Conservation (phyloP, 2,888 invertebrate genomes). For the Acleris literana region DNA sequence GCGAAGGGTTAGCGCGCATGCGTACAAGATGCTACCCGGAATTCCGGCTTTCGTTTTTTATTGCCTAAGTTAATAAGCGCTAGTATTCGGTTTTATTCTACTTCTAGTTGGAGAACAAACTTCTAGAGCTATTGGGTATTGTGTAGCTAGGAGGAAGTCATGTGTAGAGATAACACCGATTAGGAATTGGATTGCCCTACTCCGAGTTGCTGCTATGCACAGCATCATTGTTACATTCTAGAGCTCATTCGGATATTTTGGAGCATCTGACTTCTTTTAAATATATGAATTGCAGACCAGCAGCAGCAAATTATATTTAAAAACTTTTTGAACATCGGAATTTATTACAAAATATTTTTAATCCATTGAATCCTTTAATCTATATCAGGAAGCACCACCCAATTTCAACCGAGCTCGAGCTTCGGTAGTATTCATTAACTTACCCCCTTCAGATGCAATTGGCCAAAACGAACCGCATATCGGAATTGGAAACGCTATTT, state of each 20-base stretch:
- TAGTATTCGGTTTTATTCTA: too few species aligned
- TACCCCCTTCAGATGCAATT: conserved; percentile 28
- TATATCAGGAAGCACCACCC: conserved; percentile 21
- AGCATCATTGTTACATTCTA: too few species aligned
- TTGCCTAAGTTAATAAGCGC: not conserved
- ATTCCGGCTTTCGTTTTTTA: conserved; percentile 23
- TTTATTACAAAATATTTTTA: not conserved
- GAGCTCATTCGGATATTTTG: too few species aligned
- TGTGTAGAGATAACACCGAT: too few species aligned
- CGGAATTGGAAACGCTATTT: conserved; percentile 31
- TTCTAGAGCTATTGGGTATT: too few species aligned
- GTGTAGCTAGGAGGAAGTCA: too few species aligned
- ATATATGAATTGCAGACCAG: too few species aligned
- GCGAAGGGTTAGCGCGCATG: conserved; percentile 69
- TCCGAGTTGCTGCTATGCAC: too few species aligned
- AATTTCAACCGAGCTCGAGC: conserved; percentile 16
- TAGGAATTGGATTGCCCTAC: too few species aligned
- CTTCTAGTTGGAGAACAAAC: too few species aligned
- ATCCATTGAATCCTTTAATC: not conserved
- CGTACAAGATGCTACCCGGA: conserved; percentile 45
- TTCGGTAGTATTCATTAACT: conserved; percentile 28
- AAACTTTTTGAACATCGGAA: not conserved
- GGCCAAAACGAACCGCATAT: conserved; percentile 22
- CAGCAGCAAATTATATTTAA: too few species aligned
- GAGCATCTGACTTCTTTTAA: too few species aligned